Evolutionary conservation across 2,797 vertebrate species (phyloP).

Genomic region (Danio choprae): DNA sequence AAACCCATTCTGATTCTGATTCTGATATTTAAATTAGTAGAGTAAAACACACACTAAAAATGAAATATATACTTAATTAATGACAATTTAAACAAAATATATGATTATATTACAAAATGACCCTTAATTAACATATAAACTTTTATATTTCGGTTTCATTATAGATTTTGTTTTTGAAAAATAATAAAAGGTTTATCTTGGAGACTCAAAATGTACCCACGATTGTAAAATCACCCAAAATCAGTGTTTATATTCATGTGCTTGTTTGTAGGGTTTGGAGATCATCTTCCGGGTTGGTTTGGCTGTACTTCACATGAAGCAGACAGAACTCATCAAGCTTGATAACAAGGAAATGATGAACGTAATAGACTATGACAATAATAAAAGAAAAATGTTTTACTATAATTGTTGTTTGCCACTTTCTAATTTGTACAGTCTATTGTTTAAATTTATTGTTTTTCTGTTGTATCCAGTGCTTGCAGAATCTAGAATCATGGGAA

Average conservation of each 20-base stretch:
- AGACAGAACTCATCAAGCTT: conserved; percentile 92
- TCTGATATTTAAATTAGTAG: too few species aligned
- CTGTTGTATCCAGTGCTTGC: conserved; percentile 85
- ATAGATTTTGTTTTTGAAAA: not conserved
- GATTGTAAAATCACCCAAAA: too few species aligned
- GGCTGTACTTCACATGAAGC: conserved; percentile 95
- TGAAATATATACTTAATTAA: too few species aligned
- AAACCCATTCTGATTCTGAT: too few species aligned
- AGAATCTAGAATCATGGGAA: conserved; percentile 92
- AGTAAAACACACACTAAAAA: too few species aligned
- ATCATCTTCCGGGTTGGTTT: conserved; percentile 95
- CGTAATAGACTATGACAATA: conserved; percentile 69
- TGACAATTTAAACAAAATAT: too few species aligned
- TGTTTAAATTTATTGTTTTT: too few species aligned
- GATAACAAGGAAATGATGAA: conserved; percentile 99
- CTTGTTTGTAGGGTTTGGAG: conserved; percentile 87
- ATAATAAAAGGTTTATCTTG: too few species aligned
- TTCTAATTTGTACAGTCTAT: not conserved
- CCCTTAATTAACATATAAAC: too few species aligned
- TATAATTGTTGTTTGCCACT: not conserved
- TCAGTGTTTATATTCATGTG: conserved; percentile 34
- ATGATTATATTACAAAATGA: too few species aligned
- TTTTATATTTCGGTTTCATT: too few species aligned
- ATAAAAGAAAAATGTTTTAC: not conserved
- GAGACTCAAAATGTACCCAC: too few species aligned